A percentile compares a stretch with the other conserved stretches of the same genome.
Evolutionary conservation across 1,140 invertebrate genomes (phyloP).

Genomic region (Stratiolaelaps scimitus): DNA sequence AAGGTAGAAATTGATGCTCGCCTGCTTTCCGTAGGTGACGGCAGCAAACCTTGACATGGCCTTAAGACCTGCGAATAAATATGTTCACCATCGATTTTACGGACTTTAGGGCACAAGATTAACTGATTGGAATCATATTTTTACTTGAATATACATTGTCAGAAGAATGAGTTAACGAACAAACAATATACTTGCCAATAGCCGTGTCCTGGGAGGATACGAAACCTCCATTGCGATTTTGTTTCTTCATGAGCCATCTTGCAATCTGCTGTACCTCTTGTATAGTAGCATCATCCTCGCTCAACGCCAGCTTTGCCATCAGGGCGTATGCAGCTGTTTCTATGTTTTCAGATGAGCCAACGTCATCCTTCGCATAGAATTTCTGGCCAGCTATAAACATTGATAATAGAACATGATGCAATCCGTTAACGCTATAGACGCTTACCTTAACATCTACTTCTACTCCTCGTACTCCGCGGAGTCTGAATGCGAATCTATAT

Average conservation of each 20-base stretch:
- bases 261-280: slow-evolving; percentile 47
- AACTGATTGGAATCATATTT: too few relatives aligned
- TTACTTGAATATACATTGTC: too few relatives aligned
- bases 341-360: slow-evolving; percentile 45
- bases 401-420: too few relatives aligned
- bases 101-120: too few relatives aligned
- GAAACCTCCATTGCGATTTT: slow-evolving; percentile 63
- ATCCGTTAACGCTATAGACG: too few relatives aligned
- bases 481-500: too few relatives aligned
- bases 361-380: slow-evolving; percentile 36
- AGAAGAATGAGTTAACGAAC: too few relatives aligned
- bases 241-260: slow-evolving; percentile 57
- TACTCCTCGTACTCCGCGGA: too few relatives aligned
- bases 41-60: neutral
- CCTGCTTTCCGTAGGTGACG: neutral
- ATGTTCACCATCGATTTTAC: too few relatives aligned
- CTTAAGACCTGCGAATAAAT: neutral
- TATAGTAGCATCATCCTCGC: slow-evolving; percentile 49
- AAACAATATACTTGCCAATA: slow-evolving; percentile 1
- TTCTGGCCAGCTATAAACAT: slow-evolving; percentile 1
- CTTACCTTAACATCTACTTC: too few relatives aligned
- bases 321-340: slow-evolving; percentile 64
- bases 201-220: slow-evolving; percentile 42
- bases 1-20: neutral
- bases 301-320: slow-evolving; percentile 50